These are phyloP conservation scores for Lepidurus packardi DNA, from an alignment of 1,140 invertebrate species.

Conservation along the genomic window DNA sequence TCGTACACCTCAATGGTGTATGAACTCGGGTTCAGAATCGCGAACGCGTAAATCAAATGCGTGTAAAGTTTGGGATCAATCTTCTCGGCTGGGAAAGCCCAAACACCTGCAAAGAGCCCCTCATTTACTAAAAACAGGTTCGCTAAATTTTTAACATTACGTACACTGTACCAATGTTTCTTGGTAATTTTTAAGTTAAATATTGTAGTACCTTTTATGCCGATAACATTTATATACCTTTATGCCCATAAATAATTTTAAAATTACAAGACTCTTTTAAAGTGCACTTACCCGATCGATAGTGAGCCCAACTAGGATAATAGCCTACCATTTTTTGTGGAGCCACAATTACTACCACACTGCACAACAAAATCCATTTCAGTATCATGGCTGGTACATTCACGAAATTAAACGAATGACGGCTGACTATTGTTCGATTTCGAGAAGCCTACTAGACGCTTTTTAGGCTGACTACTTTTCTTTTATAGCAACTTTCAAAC, in stretches of 20 bases:
- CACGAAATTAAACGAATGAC: not conserved
- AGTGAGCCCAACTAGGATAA: constrained; percentile 39
- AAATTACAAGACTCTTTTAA: not conserved
- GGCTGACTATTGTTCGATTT: not conserved
- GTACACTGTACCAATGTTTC: no score
- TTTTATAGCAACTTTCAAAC: not conserved
- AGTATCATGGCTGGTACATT: constrained; percentile 9
- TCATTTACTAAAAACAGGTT: constrained; percentile 55
- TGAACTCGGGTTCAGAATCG: constrained; percentile 39
- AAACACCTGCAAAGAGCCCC: constrained; percentile 58
- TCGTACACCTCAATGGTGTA: constrained; percentile 36
- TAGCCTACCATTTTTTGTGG: constrained; percentile 37
- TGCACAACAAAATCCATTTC: constrained; percentile 12
- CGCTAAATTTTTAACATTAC: no score
- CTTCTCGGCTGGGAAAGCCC: constrained; percentile 37
- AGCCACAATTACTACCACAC: constrained; percentile 24
- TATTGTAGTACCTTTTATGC: no score
- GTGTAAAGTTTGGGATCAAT: constrained; percentile 46
- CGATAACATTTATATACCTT: not conserved
- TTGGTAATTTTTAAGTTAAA: no score
- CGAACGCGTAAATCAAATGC: constrained; percentile 49
- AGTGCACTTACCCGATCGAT: constrained; percentile 36
- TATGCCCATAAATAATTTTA: not conserved
- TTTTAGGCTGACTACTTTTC: not conserved
- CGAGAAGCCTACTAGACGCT: not conserved